These are phyloP conservation scores for Eilema sororculum DNA, from an alignment of 2,888 invertebrate species.

Conservation along the genomic window DNA sequence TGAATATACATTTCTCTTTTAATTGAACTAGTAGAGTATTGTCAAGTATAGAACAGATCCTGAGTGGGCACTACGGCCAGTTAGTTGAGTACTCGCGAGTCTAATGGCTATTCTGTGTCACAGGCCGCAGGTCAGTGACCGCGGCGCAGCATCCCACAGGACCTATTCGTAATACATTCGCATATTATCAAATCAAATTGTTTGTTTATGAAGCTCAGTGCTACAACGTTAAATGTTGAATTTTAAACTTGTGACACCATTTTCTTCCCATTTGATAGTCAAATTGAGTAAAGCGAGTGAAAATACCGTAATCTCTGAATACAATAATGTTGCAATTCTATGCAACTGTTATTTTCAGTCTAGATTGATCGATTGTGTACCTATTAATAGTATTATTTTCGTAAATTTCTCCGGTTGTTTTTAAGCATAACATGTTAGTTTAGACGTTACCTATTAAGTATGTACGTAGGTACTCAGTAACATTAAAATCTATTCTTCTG, in stretches of 20 bases:
- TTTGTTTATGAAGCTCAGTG: not conserved
- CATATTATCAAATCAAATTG: conserved; percentile 5
- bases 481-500: too few species aligned
- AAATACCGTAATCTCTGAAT: not conserved
- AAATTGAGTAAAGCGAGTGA: not conserved
- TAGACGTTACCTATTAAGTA: too few species aligned
- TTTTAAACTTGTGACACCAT: not conserved
- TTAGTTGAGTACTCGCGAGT: not conserved
- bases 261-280: not conserved
- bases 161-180: conserved; percentile 4
- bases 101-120: not conserved
- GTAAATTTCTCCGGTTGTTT: too few species aligned
- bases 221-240: not conserved
- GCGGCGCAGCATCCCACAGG: conserved; percentile 13
- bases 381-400: not conserved
- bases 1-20: too few species aligned
- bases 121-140: not conserved
- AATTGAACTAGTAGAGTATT: too few species aligned
- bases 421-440: too few species aligned
- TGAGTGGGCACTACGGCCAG: not conserved
- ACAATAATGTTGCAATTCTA: not conserved
- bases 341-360: not conserved
- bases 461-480: too few species aligned
- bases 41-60: too few species aligned
- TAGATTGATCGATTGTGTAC: not conserved